Evolutionary conservation across 2,888 invertebrate species (phyloP), one percentile per base, ranked within the genome.

Genomic region (Mamestra brassicae): DNA sequence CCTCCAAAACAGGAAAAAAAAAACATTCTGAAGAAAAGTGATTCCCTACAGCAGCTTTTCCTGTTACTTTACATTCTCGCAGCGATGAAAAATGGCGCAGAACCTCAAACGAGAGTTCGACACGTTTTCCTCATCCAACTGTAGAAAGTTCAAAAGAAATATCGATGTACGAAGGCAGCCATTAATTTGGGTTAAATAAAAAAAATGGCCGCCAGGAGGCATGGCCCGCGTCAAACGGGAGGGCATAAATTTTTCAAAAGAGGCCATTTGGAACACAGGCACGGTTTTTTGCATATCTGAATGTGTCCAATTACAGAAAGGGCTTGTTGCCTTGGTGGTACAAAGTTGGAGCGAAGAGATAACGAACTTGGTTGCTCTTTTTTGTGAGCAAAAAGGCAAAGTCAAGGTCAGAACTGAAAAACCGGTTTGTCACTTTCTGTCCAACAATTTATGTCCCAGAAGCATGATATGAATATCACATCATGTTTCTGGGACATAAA

Each of bases 281-380:
- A 85, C 89, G 87, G 89, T 92, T 94, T 93, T 94, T 94, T 94
- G 93, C 93, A 94, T 94, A 93, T 93, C 93, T 91, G 90, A 93
- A 94, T 93, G 91, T 93, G 92, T 92, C 91, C 92, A 93, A 93
- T 93, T 94, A 94, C 92, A 86, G 89, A 89, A 91, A 91, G 90
- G 92, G 89, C 89, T 86, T 87, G 81, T 77, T 85, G 82, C 76
- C 80, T 83, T 78, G 82, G 64, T 84, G 89, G 89, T 80, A 38
- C 78, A 89, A 89, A 83, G 75, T 55, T 85, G 72, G 84, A 78
- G 80, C 63, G 74, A 15, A 52, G 74, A 50, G 38, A 58, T 78
- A 60, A 52, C 26, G 36, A 70, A 70, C 15, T 65, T 66, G 8
- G 7, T 0, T 17, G 11, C 42, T 45, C 47, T 6, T 3, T 73